phyloP scores from a whole-genome alignment of 2,797 vertebrate species.

The Periparus ater region DNA sequence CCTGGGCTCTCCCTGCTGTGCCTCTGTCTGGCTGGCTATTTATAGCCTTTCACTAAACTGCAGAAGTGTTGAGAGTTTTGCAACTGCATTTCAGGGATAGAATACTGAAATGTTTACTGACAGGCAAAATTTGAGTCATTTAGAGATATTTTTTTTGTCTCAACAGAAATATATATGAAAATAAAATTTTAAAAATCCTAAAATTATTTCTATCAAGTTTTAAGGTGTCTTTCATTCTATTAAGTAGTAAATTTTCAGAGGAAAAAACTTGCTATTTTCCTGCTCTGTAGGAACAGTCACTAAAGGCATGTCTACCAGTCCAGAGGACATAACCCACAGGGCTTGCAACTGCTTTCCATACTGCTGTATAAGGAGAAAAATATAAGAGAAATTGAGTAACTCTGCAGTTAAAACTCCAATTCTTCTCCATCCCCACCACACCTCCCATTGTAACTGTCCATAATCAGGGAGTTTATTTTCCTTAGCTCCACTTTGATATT shows the following conservation, averaged over 20 bases:
- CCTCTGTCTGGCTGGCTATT: background rate
- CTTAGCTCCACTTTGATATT: background rate
- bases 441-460: background rate
- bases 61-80: constrained; percentile 33
- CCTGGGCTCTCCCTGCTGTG: constrained; percentile 38
- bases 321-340: background rate
- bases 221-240: background rate
- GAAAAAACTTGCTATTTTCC: background rate
- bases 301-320: background rate
- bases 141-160: background rate
- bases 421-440: background rate
- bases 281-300: background rate
- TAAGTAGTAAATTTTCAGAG: background rate
- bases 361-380: background rate
- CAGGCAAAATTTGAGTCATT: background rate
- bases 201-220: background rate
- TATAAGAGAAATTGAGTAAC: background rate
- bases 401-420: background rate
- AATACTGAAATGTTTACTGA: constrained; percentile 23
- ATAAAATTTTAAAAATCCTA: background rate
- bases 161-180: background rate
- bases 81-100: constrained; percentile 7
- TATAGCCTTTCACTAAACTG: constrained; percentile 35
- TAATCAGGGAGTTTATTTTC: constrained; percentile 6
- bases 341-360: background rate